Evolutionary conservation across 2,888 invertebrate species (phyloP).

Genomic region (Nephrotoma appendiculata): DNA sequence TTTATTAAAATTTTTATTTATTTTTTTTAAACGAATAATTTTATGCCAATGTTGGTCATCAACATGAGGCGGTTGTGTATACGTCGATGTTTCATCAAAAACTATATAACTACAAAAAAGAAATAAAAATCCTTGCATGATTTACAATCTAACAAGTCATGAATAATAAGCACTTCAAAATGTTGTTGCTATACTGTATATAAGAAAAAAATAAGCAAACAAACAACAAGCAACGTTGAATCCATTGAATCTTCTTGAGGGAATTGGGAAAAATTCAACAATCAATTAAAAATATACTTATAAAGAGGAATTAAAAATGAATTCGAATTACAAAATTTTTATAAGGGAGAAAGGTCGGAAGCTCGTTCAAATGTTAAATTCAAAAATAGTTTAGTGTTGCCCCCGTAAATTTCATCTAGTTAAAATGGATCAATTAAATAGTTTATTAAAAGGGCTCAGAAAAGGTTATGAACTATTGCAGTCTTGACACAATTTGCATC

Average conservation of each 20-base stretch:
- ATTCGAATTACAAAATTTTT: background rate
- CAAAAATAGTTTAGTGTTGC: no score
- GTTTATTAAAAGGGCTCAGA: background rate
- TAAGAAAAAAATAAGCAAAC: background rate
- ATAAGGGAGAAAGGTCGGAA: background rate
- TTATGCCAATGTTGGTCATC: background rate
- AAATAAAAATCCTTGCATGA: background rate
- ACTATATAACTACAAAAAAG: background rate
- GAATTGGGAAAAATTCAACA: background rate
- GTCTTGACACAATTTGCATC: background rate
- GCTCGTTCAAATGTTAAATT: no score
- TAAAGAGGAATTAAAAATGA: background rate
- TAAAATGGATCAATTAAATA: no score
- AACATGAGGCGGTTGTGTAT: background rate
- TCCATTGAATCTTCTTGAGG: background rate
- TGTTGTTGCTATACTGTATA: background rate
- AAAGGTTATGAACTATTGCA: background rate
- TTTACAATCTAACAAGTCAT: background rate
- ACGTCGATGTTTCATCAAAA: background rate
- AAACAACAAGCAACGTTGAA: background rate
- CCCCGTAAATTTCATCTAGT: no score
- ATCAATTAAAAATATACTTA: background rate
- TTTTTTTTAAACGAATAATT: background rate
- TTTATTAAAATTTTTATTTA: background rate
- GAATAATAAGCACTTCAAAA: background rate